Percentiles rank a stretch among this genome's conserved stretches.
Evolutionary conservation across 2,797 vertebrate genomes (phyloP).

Genomic region (Lutjanus campechanus): DNA sequence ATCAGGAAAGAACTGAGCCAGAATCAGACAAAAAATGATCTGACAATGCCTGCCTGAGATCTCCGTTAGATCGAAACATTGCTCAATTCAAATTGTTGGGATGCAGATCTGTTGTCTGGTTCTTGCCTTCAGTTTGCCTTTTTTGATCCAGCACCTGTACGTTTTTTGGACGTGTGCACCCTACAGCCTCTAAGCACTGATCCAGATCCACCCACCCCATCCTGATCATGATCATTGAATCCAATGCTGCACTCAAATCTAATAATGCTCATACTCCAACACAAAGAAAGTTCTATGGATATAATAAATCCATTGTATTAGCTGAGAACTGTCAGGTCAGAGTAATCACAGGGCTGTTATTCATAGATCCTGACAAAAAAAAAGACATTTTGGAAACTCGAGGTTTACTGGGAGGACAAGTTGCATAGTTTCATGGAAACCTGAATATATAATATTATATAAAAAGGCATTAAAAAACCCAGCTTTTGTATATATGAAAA

Average conservation of each 20-base stretch:
- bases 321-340: background rate
- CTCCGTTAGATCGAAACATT: too few species aligned
- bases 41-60: too few species aligned
- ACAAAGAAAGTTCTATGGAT: background rate
- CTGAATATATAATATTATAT: background rate
- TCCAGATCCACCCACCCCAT: background rate
- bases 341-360: background rate
- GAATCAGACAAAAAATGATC: too few species aligned
- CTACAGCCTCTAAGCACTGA: too few species aligned
- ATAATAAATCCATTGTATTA: background rate
- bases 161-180: too few species aligned
- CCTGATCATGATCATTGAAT: background rate
- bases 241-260: background rate
- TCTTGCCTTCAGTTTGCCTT: too few species aligned
- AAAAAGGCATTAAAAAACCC: background rate
- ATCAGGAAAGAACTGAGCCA: background rate
- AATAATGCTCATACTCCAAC: background rate
- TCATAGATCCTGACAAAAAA: background rate
- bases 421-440: background rate
- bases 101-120: too few species aligned
- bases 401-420: background rate
- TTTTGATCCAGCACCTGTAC: too few species aligned
- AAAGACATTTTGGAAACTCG: background rate
- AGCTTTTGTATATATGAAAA: background rate
- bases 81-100: too few species aligned